phyloP scores from a whole-genome alignment of 2,888 invertebrate genomes.

The Netelia inedita region DNA sequence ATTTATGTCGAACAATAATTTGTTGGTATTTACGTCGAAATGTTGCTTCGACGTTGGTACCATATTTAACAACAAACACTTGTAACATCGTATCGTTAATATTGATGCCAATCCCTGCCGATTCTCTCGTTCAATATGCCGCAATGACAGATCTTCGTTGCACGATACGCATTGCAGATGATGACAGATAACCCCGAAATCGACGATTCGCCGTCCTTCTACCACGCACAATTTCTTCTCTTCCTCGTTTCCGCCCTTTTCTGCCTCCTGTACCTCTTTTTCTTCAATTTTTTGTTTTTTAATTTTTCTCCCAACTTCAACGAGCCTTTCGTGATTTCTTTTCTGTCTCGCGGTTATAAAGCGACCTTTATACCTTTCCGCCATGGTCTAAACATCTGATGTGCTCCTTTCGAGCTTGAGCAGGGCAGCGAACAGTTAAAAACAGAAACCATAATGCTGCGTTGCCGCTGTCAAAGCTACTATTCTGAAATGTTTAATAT shows the following conservation, averaged over 20 bases:
- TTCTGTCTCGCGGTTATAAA: slow-evolving; percentile 1
- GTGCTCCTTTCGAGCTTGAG: slow-evolving; percentile 20
- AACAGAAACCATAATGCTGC: slow-evolving; percentile 22
- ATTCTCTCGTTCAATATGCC: slow-evolving; percentile 5
- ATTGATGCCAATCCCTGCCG: slow-evolving; percentile 27
- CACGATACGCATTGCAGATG: slow-evolving; percentile 19
- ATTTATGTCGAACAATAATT: slow-evolving; percentile 29
- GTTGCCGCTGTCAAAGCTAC: slow-evolving; percentile 25
- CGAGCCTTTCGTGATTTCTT: slow-evolving; percentile 26
- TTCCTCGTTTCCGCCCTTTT: background rate
- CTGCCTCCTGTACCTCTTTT: background rate
- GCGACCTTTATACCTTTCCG: background rate
- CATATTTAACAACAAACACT: slow-evolving; percentile 15
- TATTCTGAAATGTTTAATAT: slow-evolving; percentile 22
- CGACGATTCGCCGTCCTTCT: background rate
- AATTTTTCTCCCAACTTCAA: slow-evolving; percentile 10
- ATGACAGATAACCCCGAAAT: slow-evolving; percentile 25
- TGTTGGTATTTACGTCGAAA: slow-evolving; percentile 12
- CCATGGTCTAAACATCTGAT: slow-evolving; percentile 22
- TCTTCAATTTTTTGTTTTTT: background rate
- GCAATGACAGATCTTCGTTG: background rate
- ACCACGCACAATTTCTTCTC: background rate
- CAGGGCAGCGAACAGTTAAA: slow-evolving; percentile 30
- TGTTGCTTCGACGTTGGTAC: slow-evolving; percentile 27
- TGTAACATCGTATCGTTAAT: slow-evolving; percentile 24